Percentiles rank a stretch among this genome's conserved stretches.
These are phyloP conservation scores for Platanista minor DNA, from an alignment of 2,113 vertebrate genomes.

Conservation along the genomic window DNA sequence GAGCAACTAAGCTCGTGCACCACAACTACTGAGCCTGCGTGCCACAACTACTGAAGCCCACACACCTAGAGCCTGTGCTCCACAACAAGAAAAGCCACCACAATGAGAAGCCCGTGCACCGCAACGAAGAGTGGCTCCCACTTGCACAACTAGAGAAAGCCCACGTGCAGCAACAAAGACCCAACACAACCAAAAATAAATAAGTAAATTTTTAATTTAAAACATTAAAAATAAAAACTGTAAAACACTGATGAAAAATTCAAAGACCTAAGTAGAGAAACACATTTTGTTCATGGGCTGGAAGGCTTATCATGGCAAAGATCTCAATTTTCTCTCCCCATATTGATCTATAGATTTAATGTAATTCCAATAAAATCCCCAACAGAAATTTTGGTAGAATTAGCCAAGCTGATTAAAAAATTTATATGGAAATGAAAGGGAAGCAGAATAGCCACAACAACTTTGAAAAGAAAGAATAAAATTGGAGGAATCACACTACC, in stretches of 20 bases:
- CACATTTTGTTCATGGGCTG: neutral
- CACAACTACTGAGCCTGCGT: no score
- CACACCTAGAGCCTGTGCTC: no score
- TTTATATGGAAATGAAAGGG: neutral
- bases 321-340: neutral
- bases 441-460: neutral
- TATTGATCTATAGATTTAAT: neutral
- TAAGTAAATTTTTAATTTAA: no score
- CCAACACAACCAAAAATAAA: no score
- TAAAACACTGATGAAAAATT: neutral
- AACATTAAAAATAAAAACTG: no score
- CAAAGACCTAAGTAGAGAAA: neutral
- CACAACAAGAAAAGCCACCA: no score
- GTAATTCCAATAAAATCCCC: neutral
- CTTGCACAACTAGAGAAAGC: no score
- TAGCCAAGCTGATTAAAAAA: neutral
- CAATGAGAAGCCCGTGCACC: no score
- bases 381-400: neutral
- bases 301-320: neutral
- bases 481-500: neutral
- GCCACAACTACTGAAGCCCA: no score
- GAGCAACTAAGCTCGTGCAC: no score
- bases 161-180: no score
- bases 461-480: neutral
- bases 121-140: accelerated